Evolutionary conservation across 2,113 vertebrate species (phyloP), one percentile per base, ranked within the genome.

Genomic region (Indicator indicator): DNA sequence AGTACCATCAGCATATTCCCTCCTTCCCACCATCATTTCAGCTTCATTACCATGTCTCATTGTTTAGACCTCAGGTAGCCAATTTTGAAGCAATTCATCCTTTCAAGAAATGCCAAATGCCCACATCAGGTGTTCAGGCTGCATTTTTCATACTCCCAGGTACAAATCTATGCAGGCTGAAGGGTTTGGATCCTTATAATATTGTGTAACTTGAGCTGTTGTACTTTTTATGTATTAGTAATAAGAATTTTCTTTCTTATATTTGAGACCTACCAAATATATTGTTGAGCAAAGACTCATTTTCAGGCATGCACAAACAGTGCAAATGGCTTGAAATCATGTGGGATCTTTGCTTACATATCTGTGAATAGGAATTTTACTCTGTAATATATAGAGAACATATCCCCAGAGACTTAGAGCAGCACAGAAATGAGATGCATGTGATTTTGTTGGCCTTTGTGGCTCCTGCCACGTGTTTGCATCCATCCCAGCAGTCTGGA

Each of bases 41-140:
- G 80, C 83, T 63, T 93, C 91, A 88, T 96, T 94, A 88, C 90
- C 50, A 52, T 76, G 76, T 94, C 85, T 95, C 70, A 79, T 93
- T 91, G 93, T 91, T 94, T 79, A 86, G 94, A 93, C 90, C 90
- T 96, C 89, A 92, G 93, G 95, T 97, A 96, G 88, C 83, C 93
- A 92, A 95, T 96, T 96, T 86, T 72, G 60, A 90, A 95, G 88
- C 83, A 90, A 94, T 95, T 90, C 63, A 58, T 84, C 88, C 71
- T 86, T 3, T 0, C 40, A 75, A 75, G 83, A 93, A 93, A 86
- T 81, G 88, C 88, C 93, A 63, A 88, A 67, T 52, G 59, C 67
- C 86, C 42, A 6, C 23, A 67, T 90, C 76, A 72, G 90, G 19
- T 5, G 0, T 64, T 83, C 82, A 75, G 79, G 42, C 65, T 81